These are phyloP conservation scores for Acrocephalus kingi DNA, from an alignment of 2,113 vertebrate species.

Conservation along the genomic window DNA sequence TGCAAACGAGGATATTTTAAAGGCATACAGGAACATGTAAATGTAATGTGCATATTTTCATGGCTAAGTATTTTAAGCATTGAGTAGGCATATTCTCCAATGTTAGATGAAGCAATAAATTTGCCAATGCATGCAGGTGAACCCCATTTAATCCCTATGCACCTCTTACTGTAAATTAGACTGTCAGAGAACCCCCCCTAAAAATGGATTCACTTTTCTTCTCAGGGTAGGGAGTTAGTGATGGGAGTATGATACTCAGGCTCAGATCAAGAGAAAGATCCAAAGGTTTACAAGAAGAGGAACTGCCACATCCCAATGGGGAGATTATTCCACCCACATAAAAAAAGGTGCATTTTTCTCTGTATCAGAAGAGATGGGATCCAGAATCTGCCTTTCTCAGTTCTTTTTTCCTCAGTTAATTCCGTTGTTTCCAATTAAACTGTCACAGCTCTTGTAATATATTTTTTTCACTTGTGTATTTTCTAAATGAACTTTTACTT, in stretches of 20 bases:
- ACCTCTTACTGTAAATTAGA: not conserved
- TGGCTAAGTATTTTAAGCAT: not conserved
- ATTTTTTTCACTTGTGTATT: not conserved
- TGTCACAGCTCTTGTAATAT: not conserved
- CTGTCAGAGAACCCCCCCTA: not conserved
- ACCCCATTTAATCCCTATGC: not conserved
- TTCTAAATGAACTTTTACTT: not conserved
- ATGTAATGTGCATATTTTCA: not conserved
- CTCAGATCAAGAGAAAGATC: not conserved
- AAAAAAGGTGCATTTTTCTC: not conserved
- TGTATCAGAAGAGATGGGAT: not conserved
- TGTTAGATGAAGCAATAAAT: not conserved
- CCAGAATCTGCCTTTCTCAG: not conserved
- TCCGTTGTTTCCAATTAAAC: not conserved
- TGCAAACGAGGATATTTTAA: not conserved
- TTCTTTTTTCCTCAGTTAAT: not conserved
- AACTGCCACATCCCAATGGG: not conserved
- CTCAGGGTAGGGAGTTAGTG: not conserved
- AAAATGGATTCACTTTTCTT: slow-evolving; percentile 5
- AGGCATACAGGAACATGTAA: slow-evolving; percentile 2
- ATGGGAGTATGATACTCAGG: not conserved
- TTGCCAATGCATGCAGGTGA: not conserved
- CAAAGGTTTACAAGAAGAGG: not conserved
- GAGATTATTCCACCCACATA: not conserved
- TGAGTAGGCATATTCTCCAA: not conserved